phyloP scores from a whole-genome alignment of 2,113 vertebrate species.

The Halichoerus grypus region DNA sequence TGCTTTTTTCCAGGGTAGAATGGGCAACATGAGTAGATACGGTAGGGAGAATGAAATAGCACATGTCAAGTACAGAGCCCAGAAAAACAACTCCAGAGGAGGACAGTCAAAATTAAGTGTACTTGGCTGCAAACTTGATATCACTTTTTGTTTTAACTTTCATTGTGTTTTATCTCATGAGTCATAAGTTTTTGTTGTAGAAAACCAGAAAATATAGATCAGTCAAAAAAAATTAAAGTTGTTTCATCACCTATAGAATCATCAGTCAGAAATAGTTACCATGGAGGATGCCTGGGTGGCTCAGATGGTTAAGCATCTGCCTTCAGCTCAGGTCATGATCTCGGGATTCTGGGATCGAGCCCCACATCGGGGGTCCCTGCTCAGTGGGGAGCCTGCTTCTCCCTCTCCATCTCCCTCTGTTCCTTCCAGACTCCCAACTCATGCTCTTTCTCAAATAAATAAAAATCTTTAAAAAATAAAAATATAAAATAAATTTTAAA shows the following conservation, averaged over 20 bases:
- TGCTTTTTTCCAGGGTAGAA: background rate
- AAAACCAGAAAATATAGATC: background rate
- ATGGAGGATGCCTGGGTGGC: background rate
- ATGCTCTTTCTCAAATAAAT: background rate
- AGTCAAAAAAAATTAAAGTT: background rate
- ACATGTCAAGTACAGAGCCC: background rate
- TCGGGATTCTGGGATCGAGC: background rate
- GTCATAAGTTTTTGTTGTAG: background rate
- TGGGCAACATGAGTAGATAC: background rate
- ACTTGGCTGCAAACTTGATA: background rate
- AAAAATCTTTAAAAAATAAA: background rate
- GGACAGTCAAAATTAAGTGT: background rate
- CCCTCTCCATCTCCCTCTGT: background rate
- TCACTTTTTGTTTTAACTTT: background rate
- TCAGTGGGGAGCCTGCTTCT: background rate
- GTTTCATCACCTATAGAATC: background rate
- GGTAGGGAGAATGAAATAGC: background rate
- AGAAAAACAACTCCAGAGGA: background rate
- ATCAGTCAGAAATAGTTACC: background rate
- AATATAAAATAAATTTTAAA: background rate
- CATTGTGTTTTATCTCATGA: background rate
- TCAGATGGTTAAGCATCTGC: background rate
- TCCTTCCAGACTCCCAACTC: background rate
- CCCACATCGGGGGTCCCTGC: background rate
- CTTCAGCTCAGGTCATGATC: background rate